A percentile compares a stretch with the other conserved stretches of the same genome.
phyloP scores from a whole-genome alignment of 2,113 vertebrate species.

The Speoplatyrhinus poulsoni region DNA sequence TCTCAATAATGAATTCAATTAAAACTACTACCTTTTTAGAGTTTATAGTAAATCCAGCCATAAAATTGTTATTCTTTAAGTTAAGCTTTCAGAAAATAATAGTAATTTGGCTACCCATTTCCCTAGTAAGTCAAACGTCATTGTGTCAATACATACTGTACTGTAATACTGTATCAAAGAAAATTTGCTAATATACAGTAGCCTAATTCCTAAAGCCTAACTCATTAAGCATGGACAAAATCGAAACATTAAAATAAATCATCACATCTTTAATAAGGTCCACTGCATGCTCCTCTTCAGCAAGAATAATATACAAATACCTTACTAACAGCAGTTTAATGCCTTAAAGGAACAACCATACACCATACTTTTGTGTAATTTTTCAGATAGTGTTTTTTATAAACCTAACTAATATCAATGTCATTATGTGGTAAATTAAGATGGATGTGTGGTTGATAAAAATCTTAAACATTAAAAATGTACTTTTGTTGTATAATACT shows the following conservation, averaged over 20 bases:
- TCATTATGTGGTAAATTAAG: constrained; percentile 21
- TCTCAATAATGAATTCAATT: not conserved
- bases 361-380: not conserved
- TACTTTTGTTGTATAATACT: constrained; percentile 6
- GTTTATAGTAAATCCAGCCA: not conserved
- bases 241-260: not conserved
- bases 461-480: constrained; percentile 13
- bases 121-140: not conserved
- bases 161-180: not conserved
- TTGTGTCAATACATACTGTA: not conserved
- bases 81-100: not conserved
- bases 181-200: not conserved
- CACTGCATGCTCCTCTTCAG: constrained; percentile 14
- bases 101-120: too few species aligned
- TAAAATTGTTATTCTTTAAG: too few species aligned
- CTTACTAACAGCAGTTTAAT: constrained; percentile 5
- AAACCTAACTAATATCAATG: constrained; percentile 7
- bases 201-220: too few species aligned
- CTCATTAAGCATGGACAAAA: too few species aligned
- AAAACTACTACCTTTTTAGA: not conserved
- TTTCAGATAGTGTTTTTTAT: constrained; percentile 1
- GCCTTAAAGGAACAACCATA: not conserved
- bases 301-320: not conserved
- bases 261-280: not conserved
- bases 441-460: constrained; percentile 26